These are phyloP conservation scores for Tauraco erythrolophus DNA, from an alignment of 2,113 vertebrate genomes.

Conservation along the genomic window DNA sequence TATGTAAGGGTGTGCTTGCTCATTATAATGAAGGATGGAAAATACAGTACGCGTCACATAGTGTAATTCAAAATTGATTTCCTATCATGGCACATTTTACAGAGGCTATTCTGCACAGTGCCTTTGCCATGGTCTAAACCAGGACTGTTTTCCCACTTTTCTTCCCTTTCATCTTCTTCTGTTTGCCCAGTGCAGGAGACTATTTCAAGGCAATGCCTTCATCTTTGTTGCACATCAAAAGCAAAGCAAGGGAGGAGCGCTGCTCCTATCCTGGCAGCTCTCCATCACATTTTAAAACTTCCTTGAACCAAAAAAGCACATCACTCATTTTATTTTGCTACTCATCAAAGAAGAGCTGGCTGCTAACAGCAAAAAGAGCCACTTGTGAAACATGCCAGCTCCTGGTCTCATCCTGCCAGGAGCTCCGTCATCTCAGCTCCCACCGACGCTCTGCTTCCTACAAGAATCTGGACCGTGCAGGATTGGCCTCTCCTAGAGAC, in stretches of 20 bases:
- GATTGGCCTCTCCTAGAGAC: not conserved
- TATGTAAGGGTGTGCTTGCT: constrained; percentile 50
- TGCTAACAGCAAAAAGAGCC: constrained; percentile 66
- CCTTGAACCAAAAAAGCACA: constrained; percentile 61
- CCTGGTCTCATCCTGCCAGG: constrained; percentile 52
- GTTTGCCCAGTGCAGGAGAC: not conserved
- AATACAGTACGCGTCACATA: constrained; percentile 17
- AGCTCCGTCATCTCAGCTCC: constrained; percentile 21
- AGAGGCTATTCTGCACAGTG: not conserved
- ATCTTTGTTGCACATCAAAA: constrained; percentile 14
- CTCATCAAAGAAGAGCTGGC: constrained; percentile 22
- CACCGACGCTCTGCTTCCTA: constrained; percentile 27
- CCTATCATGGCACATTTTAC: constrained; percentile 51
- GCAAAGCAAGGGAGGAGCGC: constrained; percentile 21
- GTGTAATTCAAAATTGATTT: constrained; percentile 67
- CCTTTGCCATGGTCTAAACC: not conserved
- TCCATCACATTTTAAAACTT: constrained; percentile 42
- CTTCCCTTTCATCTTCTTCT: constrained; percentile 13
- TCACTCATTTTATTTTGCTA: constrained; percentile 58
- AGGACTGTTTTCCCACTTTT: not conserved
- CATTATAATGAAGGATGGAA: constrained; percentile 65
- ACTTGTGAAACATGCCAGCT: constrained; percentile 51
- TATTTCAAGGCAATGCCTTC: constrained; percentile 31
- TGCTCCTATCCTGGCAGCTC: constrained; percentile 47
- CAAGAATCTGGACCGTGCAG: not conserved